Evolutionary conservation across 30 jellyfish, hydroid and myxozoan genomes (phyloP), one percentile per base, ranked within the genome.

Genomic region (Pseudorhiza aurosa): DNA sequence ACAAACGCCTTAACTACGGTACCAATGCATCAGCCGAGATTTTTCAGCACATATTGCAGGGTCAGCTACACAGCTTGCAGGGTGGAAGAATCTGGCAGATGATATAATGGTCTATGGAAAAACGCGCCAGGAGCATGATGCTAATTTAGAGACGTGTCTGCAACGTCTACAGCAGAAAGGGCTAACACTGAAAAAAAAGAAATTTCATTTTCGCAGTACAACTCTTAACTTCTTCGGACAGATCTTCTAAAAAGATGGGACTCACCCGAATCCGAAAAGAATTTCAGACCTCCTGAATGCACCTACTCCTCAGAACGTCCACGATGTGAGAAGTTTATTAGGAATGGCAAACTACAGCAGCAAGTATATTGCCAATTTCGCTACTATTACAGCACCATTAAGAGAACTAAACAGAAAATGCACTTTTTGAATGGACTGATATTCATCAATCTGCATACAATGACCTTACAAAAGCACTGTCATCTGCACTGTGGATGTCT

Each of bases 141-240:
- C 31, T 14, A 68, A 65, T 32, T 37, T 82, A 21, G 67, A 56
- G 21, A 36, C 33, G 17, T 64, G 68, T 44, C 60, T 81, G n/a
- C 11, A 49, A 49, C 63, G 63, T 12, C n/a, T 49, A 2, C 7
- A 49, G n/a, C n/a, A 49, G n/a, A n/a, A n/a, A n/a, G n/a, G n/a
- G n/a, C n/a, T n/a, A n/a, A n/a, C n/a, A n/a, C n/a, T n/a, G n/a
- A n/a, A n/a, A n/a, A n/a, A n/a, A n/a, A n/a, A n/a, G n/a, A n/a
- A n/a, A n/a, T n/a, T n/a, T n/a, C n/a, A n/a, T n/a, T n/a, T n/a
- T n/a, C n/a, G n/a, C n/a, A n/a, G n/a, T n/a, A n/a, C n/a, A n/a
- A n/a, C n/a, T n/a, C 72, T 85, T 63, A 76, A 58, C 1, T 85
- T 72, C 46, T 83, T 83, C 31, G 89, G 89, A 8, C 82, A 50